Percentiles rank a stretch among this genome's conserved stretches.
phyloP scores from a whole-genome alignment of 2,113 vertebrate genomes.

The Seriola aureovittata region DNA sequence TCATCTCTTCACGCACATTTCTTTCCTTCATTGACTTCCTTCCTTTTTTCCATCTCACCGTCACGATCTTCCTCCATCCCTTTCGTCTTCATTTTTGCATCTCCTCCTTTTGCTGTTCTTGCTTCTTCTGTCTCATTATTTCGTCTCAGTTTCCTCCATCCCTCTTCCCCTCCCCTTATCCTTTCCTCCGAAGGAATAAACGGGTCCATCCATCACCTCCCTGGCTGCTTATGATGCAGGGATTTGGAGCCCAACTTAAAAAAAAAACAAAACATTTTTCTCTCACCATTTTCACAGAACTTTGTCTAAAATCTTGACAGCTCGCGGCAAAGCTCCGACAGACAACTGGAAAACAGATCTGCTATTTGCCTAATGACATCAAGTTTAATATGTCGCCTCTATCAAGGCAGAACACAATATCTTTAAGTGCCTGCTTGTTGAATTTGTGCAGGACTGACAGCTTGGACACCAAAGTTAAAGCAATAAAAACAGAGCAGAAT shows the following conservation, averaged over 20 bases:
- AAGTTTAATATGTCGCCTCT: constrained; percentile 26
- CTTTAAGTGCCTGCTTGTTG: constrained; percentile 28
- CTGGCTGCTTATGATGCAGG: constrained; percentile 35
- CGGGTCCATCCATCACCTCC: constrained; percentile 27
- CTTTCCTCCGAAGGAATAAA: constrained; percentile 9
- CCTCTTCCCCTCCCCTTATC: not conserved
- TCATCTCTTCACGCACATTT: not conserved
- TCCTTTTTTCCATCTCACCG: not conserved
- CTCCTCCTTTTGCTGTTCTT: not conserved
- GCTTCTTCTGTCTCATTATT: not conserved
- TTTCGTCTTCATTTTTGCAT: not conserved
- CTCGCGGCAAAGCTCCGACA: constrained; percentile 19
- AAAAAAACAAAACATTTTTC: not conserved
- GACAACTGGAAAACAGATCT: constrained; percentile 29
- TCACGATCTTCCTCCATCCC: not conserved
- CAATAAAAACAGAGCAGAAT: not conserved
- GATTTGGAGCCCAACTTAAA: constrained; percentile 8
- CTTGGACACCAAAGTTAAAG: constrained; percentile 12
- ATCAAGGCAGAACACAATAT: not conserved
- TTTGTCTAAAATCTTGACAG: constrained; percentile 44
- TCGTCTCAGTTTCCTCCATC: not conserved
- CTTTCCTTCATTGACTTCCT: not conserved
- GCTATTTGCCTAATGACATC: constrained; percentile 43
- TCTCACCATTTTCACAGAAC: constrained; percentile 5
- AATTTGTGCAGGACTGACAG: constrained; percentile 38